Evolutionary conservation across 2,113 vertebrate species (phyloP).

Genomic region (Hemichromis elongatus): DNA sequence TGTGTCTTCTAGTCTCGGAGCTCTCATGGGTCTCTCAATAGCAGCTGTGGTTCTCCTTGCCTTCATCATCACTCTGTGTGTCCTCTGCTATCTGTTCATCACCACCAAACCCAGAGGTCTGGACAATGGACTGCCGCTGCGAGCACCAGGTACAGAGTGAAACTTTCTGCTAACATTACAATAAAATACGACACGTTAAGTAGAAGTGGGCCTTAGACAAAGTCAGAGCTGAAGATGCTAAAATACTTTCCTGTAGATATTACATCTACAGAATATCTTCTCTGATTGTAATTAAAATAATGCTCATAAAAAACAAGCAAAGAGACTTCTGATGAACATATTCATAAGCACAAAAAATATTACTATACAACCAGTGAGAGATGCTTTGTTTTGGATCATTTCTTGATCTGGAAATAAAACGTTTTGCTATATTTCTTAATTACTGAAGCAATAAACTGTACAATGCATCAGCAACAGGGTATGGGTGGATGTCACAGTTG

Average conservation of each 20-base stretch:
- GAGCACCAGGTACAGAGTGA: constrained; percentile 74
- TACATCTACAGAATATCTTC: too few relatives aligned
- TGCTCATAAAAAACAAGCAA: neutral
- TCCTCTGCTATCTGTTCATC: constrained; percentile 90
- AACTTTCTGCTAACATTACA: neutral
- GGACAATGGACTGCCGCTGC: constrained; percentile 82
- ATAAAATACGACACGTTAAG: neutral
- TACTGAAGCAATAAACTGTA: neutral
- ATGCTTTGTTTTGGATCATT: neutral
- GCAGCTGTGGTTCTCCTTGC: constrained; percentile 86
- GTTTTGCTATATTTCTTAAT: neutral
- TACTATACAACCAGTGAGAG: neutral
- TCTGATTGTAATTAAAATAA: neutral
- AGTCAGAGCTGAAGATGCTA: neutral
- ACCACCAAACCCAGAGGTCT: constrained; percentile 83
- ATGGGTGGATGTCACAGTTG: neutral
- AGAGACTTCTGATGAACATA: neutral
- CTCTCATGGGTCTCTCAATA: constrained; percentile 84
- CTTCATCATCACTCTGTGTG: constrained; percentile 85
- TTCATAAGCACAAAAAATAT: neutral
- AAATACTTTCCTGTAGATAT: neutral
- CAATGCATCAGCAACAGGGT: neutral
- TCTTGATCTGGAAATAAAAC: neutral
- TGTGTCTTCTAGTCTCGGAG: constrained; percentile 77
- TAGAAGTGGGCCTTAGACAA: neutral